Evolutionary conservation across 2,888 invertebrate genomes (phyloP).

Genomic region (Cerceris ruficornis): DNA sequence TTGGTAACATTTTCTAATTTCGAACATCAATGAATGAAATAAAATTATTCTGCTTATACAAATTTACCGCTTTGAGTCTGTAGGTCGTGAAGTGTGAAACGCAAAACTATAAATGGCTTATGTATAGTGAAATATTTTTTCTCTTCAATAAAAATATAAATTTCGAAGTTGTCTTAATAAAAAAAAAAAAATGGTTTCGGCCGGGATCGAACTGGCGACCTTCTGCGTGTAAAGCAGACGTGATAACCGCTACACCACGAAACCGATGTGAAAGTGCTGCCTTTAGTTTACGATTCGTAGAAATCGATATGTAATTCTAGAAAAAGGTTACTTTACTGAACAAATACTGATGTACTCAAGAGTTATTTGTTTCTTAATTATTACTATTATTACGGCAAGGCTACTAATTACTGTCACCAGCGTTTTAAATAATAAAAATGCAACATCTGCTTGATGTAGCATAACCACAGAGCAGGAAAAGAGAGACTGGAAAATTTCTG

Average conservation of each 20-base stretch:
- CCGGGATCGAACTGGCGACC: constrained; percentile 77
- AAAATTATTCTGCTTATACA: no score
- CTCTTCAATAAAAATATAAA: not conserved
- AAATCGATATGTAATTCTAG: not conserved
- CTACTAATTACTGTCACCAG: no score
- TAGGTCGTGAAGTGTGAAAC: no score
- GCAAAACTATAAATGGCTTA: no score
- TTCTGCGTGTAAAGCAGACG: constrained; percentile 77
- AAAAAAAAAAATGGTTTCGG: constrained; percentile 71
- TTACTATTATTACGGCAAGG: no score
- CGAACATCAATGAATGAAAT: no score
- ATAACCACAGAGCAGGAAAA: no score
- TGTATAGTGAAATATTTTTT: not conserved
- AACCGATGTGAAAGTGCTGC: constrained; percentile 50
- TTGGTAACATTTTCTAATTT: no score
- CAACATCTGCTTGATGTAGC: no score
- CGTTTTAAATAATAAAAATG: no score
- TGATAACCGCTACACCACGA: constrained; percentile 76
- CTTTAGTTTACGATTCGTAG: not conserved
- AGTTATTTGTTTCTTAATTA: not conserved
- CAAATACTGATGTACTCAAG: not conserved
- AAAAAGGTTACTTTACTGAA: not conserved
- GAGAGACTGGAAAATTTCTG: no score
- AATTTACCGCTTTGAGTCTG: no score
- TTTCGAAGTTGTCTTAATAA: constrained; percentile 1